Conservation (phyloP, 2,797 vertebrate species). For the Crocodylus rhombifer region DNA sequence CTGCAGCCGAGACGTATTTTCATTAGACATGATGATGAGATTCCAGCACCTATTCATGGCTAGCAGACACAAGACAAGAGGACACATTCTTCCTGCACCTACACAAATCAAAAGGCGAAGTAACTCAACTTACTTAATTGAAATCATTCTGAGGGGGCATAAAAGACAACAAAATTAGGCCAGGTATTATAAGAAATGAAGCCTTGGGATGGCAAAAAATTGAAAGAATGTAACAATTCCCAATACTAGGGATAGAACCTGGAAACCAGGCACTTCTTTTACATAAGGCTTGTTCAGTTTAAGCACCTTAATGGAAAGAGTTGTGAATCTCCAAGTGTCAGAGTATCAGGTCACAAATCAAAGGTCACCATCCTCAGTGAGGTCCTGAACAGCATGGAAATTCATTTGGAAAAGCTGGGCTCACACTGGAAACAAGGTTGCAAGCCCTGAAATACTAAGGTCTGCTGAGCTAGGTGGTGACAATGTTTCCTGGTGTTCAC, state of each 20-base stretch:
- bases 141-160: not conserved
- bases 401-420: too few species aligned
- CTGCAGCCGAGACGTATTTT: not conserved
- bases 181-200: not conserved
- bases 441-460: too few species aligned
- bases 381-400: too few species aligned
- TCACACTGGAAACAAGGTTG: too few species aligned
- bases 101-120: not conserved
- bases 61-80: not conserved
- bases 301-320: not conserved
- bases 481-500: too few species aligned
- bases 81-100: not conserved
- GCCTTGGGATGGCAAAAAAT: not conserved
- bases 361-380: not conserved
- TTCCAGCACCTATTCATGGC: not conserved
- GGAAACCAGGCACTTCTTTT: accelerated
- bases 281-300: not conserved
- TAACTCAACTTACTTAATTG: not conserved
- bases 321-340: not conserved
- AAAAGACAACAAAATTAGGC: not conserved
- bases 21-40: not conserved
- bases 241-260: not conserved
- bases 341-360: not conserved
- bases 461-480: too few species aligned
- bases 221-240: not conserved